Evolutionary conservation across 2,113 vertebrate species (phyloP).

Genomic region (Alligator sinensis): DNA sequence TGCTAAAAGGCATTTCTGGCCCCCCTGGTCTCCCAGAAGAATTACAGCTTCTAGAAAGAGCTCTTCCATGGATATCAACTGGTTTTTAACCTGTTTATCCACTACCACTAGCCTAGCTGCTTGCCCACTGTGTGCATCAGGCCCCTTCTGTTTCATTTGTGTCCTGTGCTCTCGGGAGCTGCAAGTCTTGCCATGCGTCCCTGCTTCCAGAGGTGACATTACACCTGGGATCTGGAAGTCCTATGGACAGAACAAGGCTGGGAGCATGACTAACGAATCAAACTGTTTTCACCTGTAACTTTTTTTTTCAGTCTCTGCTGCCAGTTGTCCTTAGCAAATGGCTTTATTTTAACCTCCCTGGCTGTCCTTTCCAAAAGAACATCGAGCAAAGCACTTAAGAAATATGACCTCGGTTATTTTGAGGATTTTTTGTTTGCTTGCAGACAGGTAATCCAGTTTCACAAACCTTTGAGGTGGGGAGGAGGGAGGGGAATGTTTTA

Average conservation of each 20-base stretch:
- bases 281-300: constrained; percentile 19
- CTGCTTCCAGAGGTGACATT: background rate
- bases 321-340: background rate
- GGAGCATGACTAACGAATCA: background rate
- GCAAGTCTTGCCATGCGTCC: background rate
- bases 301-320: background rate
- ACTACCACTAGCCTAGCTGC: background rate
- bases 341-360: background rate
- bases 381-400: background rate
- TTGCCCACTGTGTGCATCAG: background rate
- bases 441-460: background rate
- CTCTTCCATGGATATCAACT: fast-evolving
- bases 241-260: background rate
- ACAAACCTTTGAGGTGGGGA: background rate
- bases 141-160: fast-evolving
- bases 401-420: constrained; percentile 2
- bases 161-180: background rate
- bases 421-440: constrained; percentile 7
- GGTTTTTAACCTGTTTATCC: background rate
- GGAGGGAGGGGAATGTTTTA: background rate
- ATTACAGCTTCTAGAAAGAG: background rate
- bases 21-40: background rate
- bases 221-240: background rate
- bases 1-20: background rate
- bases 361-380: no score